Conservation (phyloP, 2,888 invertebrate species). For the Clostera curtula region DNA sequence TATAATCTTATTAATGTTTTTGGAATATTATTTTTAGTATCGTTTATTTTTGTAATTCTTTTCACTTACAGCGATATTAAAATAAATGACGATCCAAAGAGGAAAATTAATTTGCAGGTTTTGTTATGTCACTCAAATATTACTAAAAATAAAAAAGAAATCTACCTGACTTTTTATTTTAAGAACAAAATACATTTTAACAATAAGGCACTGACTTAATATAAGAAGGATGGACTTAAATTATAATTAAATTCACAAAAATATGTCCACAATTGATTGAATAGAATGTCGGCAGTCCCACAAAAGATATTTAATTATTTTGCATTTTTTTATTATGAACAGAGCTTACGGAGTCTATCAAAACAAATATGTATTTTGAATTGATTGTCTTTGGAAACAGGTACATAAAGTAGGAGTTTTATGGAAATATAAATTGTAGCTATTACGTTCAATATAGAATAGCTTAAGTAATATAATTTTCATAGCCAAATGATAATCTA, state of each 20-base stretch:
- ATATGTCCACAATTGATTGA: too few species aligned
- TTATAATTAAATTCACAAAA: too few species aligned
- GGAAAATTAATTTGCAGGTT: too few species aligned
- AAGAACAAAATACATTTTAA: too few species aligned
- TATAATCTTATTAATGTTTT: conserved; percentile 28
- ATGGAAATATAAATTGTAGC: conserved; percentile 33
- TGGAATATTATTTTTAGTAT: conserved; percentile 31
- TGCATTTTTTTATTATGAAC: conserved; percentile 6
- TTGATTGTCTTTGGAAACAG: conserved; percentile 48
- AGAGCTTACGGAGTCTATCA: conserved; percentile 35
- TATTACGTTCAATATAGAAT: conserved; percentile 34
- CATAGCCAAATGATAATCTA: conserved; percentile 39
- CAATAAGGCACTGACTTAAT: too few species aligned
- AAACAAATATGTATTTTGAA: conserved; percentile 26
- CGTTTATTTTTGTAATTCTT: too few species aligned
- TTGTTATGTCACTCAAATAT: too few species aligned
- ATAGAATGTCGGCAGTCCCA: background rate
- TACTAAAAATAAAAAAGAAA: too few species aligned
- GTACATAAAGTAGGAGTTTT: conserved; percentile 39
- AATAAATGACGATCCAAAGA: too few species aligned
- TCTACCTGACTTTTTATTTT: too few species aligned
- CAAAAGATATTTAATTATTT: conserved; percentile 12
- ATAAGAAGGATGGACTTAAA: too few species aligned
- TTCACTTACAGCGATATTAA: too few species aligned
- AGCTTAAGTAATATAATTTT: conserved; percentile 35